These are phyloP conservation scores for Dioctria rufipes DNA, from an alignment of 2,888 invertebrate species.

Conservation along the genomic window DNA sequence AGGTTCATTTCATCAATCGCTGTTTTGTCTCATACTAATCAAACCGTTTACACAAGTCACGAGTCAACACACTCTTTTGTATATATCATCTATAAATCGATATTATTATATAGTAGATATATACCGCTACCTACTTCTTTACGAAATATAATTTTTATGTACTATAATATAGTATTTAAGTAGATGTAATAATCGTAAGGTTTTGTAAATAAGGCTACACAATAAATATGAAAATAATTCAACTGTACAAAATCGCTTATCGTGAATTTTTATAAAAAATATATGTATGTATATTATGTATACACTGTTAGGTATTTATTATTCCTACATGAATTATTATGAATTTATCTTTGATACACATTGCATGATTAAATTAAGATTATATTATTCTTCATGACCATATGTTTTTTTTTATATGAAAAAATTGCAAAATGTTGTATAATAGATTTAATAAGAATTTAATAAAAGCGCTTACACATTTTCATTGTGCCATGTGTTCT, in stretches of 20 bases:
- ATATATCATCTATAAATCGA: slow-evolving; percentile 17
- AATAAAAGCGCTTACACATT: too few relatives aligned
- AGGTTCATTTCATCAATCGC: neutral
- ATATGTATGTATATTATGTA: neutral
- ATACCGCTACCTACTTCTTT: slow-evolving; percentile 3
- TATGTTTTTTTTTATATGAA: too few relatives aligned
- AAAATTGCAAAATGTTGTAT: too few relatives aligned
- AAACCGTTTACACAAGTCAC: too few relatives aligned
- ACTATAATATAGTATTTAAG: too few relatives aligned
- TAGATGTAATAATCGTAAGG: slow-evolving; percentile 8
- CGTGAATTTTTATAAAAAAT: slow-evolving; percentile 45
- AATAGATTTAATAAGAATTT: too few relatives aligned
- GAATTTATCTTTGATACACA: slow-evolving; percentile 13
- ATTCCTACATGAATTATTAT: slow-evolving; percentile 27
- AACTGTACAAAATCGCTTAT: slow-evolving; percentile 50
- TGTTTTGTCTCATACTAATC: too few relatives aligned
- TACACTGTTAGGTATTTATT: slow-evolving; percentile 37
- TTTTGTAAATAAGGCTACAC: slow-evolving; percentile 48
- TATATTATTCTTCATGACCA: too few relatives aligned
- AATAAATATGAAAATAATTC: slow-evolving; percentile 50
- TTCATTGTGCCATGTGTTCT: too few relatives aligned
- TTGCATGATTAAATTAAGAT: slow-evolving; percentile 14
- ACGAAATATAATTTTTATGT: slow-evolving; percentile 20
- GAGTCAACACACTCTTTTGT: neutral
- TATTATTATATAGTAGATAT: slow-evolving; percentile 16